Conservation (phyloP, 1,140 invertebrate species). For the Lepidurus couesii region DNA sequence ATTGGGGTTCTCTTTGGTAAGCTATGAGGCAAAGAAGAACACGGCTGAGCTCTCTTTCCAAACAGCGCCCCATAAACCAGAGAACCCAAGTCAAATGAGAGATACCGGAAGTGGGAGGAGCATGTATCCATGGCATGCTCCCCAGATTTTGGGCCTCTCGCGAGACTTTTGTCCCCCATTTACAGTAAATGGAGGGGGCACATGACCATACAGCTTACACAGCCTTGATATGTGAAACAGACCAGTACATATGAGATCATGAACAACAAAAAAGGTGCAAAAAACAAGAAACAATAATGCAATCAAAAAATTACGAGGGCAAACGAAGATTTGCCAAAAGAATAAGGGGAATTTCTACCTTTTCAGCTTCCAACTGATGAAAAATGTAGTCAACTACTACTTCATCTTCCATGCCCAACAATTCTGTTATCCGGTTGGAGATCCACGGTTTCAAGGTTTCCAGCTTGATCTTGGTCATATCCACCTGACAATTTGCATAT, state of each 20-base stretch:
- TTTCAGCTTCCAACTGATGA: constrained; percentile 90
- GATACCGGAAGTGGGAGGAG: background rate
- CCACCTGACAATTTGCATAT: constrained; percentile 61
- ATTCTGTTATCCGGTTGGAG: constrained; percentile 87
- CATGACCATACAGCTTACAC: constrained; percentile 18
- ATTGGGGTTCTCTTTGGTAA: background rate
- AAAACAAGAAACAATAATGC: no score
- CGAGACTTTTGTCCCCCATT: constrained; percentile 4
- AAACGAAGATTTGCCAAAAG: background rate
- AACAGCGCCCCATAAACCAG: background rate
- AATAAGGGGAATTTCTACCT: constrained; percentile 51
- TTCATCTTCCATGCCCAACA: constrained; percentile 95
- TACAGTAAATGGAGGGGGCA: constrained; percentile 14
- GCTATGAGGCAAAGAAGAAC: background rate
- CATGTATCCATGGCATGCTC: constrained; percentile 17
- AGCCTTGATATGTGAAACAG: constrained; percentile 22
- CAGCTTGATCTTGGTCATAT: constrained; percentile 96
- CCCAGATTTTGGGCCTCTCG: background rate
- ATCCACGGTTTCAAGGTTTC: constrained; percentile 99
- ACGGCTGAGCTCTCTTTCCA: background rate
- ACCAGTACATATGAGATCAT: constrained; percentile 1
- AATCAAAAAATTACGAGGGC: no score
- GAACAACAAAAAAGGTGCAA: constrained; percentile 1
- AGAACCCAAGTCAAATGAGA: constrained; percentile 1
- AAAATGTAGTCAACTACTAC: constrained; percentile 98